Base-by-base conservation (phyloP, 2,113 vertebrate genomes). In the Petroica traversi region DNA sequence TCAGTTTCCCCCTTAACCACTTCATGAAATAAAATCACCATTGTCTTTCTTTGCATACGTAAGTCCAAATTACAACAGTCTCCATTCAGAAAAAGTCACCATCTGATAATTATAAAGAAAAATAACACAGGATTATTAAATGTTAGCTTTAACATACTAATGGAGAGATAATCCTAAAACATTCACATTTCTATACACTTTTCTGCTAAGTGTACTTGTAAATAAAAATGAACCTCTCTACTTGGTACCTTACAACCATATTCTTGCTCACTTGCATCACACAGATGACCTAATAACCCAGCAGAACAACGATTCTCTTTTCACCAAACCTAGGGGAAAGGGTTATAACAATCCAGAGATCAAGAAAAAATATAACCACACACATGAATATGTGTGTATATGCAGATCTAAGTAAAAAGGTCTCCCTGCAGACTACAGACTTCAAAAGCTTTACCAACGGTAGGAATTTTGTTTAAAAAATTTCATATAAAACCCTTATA, bases 31-130 rank as follows among this genome's bases (percentile, higher is more conserved):
- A 55, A 81, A 82, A 68, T 3, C 18, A 67, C 15, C 2, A 13
- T 2, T 1, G 2, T 28, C 15, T 48, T 71, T 64, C 34, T 61
- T 83, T 74, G 38, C 34, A 40, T 40, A 51, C 0, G 0, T 11
- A 78, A 78, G 2, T 51, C 26, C 18, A 62, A 76, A 92, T 63
- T 28, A 20, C 8, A 62, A 0, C 1, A 5, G 40, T 28, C 85
- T 83, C 55, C 41, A 66, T 34, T 73, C 51, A 72, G 31, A 91
- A 84, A 88, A 59, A 61, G 31, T 57, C 36, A 69, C 12, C 5
- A 64, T 26, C 18, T 51, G 22, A 51, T 45, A 49, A 59, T 26
- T 23, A 66, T 1, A 2, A 76, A 69, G 34, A 85, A 82, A 93
- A 73, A 68, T 15, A 66, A 68, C 1, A 1, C 9, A 82, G 16